Evolutionary conservation across 2,888 invertebrate species (phyloP).

Genomic region (Plusia festucae): DNA sequence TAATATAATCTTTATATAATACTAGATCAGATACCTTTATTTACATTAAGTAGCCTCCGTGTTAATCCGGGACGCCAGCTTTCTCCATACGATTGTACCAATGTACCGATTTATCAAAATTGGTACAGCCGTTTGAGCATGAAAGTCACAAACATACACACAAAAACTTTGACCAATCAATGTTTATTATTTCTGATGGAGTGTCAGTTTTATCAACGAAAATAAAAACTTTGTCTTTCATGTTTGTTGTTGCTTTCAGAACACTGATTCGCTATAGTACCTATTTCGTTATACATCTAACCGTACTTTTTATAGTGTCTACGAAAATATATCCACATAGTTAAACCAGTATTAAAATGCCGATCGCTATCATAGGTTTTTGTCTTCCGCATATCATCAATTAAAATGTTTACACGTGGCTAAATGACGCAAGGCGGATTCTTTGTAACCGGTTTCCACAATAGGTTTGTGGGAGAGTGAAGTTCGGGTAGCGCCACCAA

Average conservation of each 20-base stretch:
- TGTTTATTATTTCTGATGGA: background rate
- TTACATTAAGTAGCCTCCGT: too few relatives aligned
- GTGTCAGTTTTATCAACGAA: background rate
- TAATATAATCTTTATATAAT: background rate
- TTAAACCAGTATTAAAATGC: constrained; percentile 70
- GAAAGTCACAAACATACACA: too few relatives aligned
- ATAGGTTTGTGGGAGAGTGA: constrained; percentile 81
- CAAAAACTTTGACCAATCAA: too few relatives aligned
- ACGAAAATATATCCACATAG: constrained; percentile 60
- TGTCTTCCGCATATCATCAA: constrained; percentile 87
- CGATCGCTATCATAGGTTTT: constrained; percentile 77
- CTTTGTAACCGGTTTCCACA: constrained; percentile 82
- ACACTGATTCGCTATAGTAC: constrained; percentile 50
- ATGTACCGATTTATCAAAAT: too few relatives aligned
- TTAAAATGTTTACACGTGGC: constrained; percentile 87
- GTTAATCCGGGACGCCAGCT: too few relatives aligned
- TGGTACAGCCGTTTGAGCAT: too few relatives aligned
- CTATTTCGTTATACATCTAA: constrained; percentile 43
- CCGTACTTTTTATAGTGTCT: constrained; percentile 47
- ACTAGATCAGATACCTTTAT: too few relatives aligned
- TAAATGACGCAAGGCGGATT: constrained; percentile 84
- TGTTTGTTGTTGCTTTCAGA: constrained; percentile 11
- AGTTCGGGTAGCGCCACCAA: constrained; percentile 81
- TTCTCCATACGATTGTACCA: too few relatives aligned
- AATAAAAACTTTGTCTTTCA: constrained; percentile 46